Evolutionary conservation across 2,888 invertebrate species (phyloP).

Genomic region (Troides oblongomaculatus): DNA sequence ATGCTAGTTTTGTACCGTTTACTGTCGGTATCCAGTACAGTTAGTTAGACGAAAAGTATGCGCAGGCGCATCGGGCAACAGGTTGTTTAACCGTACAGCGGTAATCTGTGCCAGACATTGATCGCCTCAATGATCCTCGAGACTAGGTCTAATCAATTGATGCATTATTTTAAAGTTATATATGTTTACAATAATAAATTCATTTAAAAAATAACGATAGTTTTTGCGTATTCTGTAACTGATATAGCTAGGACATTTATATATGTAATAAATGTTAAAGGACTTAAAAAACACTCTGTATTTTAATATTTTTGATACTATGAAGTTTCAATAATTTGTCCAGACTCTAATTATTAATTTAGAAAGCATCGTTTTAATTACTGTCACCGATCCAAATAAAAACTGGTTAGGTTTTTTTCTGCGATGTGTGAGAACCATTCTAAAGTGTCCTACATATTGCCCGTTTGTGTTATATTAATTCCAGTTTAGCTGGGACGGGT

Average conservation of each 20-base stretch:
- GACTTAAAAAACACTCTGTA: not conserved
- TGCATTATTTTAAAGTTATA: not conserved
- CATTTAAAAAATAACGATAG: no score
- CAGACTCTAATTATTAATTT: conserved; percentile 7
- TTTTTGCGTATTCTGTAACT: no score
- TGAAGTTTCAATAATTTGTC: not conserved
- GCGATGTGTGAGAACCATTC: conserved; percentile 27
- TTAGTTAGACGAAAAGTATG: conserved; percentile 41
- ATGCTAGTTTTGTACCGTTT: conserved; percentile 43
- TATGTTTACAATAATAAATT: no score
- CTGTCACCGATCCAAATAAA: conserved; percentile 9
- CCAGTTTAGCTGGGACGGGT: conserved; percentile 65
- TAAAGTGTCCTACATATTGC: conserved; percentile 49
- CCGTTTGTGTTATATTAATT: conserved; percentile 57
- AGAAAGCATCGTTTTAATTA: conserved; percentile 14
- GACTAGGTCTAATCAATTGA: conserved; percentile 12
- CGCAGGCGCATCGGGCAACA: conserved; percentile 45
- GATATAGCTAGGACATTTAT: no score
- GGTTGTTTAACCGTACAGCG: conserved; percentile 40
- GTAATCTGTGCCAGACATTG: conserved; percentile 36
- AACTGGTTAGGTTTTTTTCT: conserved; percentile 25
- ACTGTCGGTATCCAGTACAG: conserved; percentile 43
- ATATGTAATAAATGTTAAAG: not conserved
- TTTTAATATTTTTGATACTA: not conserved
- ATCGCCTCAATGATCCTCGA: conserved; percentile 13